Evolutionary conservation across 2,888 invertebrate genomes (phyloP).

Genomic region (Dysmachus trigonus): DNA sequence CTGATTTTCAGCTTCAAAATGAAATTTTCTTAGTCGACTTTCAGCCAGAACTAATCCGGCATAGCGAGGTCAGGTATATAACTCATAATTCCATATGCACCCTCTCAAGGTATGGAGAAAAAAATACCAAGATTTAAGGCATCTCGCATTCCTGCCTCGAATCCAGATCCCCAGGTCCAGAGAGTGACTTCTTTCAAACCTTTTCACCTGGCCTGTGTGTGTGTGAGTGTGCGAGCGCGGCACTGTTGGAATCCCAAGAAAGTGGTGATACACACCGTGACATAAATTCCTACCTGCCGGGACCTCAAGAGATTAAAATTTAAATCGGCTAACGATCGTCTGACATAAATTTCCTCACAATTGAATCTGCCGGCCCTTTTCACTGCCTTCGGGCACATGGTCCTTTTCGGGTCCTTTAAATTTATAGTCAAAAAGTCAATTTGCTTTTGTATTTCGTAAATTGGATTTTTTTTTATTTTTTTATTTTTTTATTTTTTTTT

Average conservation of each 20-base stretch:
- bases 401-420: slow-evolving; percentile 37
- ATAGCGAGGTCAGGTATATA: slow-evolving; percentile 36
- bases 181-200: slow-evolving; percentile 18
- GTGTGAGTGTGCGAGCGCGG: not conserved
- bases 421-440: slow-evolving; percentile 40
- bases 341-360: slow-evolving; percentile 42
- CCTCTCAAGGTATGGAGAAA: slow-evolving; percentile 7
- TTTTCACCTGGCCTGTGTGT: not conserved
- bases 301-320: slow-evolving; percentile 41
- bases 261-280: slow-evolving; percentile 36
- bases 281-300: slow-evolving; percentile 42
- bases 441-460: slow-evolving; percentile 38
- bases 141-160: no score
- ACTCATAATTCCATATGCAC: slow-evolving; percentile 41
- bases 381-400: slow-evolving; percentile 20
- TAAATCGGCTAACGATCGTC: slow-evolving; percentile 43
- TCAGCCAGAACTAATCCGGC: slow-evolving; percentile 32
- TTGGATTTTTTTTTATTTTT: not conserved
- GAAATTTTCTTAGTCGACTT: slow-evolving; percentile 15
- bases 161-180: not conserved
- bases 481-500: not conserved
- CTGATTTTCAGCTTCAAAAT: not conserved
- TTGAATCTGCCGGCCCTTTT: slow-evolving; percentile 31
- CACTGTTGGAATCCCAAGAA: slow-evolving; percentile 16
- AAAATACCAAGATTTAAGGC: slow-evolving; percentile 7